Base-by-base conservation (phyloP, 2,888 invertebrate species). In the Amblyjoppa fuscipennis region DNA sequence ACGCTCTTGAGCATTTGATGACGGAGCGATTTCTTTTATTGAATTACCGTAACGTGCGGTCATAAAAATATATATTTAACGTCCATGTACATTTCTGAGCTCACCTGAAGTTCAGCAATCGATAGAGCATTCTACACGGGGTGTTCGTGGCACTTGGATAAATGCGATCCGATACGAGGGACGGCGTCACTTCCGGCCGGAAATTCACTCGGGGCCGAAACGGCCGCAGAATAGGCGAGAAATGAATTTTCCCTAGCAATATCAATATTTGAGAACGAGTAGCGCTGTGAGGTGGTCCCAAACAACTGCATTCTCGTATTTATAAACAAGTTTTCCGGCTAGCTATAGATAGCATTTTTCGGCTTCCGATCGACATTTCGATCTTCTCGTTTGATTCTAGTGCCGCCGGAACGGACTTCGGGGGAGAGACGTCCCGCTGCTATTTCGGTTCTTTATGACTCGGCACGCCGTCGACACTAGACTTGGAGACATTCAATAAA, bases 81-180 rank as follows among this genome's bases (percentile, higher is more conserved):
- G 53, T 5, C 28, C 1, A 11, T 59, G 3, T 59, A 2, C 3
- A 59, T 28, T 3, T 49, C 16, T 1, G 9, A 34, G 73, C 87
- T 88, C 88, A 91, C 91, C 92, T 92, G 88, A 69, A 90, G 87
- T 83, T 91, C 89, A 73, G 89, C 89, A 92, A 92, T 92, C 79
- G 89, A 87, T 88, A 74, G 77, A 64, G 88, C 92, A 91, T 91
- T 89, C 86, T 91, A 84, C 77, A 79, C 41, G 78, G 64, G 70
- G 70, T 83, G 61, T 16, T 73, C 71, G 59, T 59, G 49, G 73
- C 80, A 25, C 53, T 41, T 78, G 51, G 13, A 70, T 56, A 64
- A 74, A 45, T 78, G 59, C 84, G 71, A 53, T 34, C 66, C 66
- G 49, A 66, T 74, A 53, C 75, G 59, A 28, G 16, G 68, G 13